Evolutionary conservation across 1,140 invertebrate genomes (phyloP).

Genomic region (Heliconius himera): DNA sequence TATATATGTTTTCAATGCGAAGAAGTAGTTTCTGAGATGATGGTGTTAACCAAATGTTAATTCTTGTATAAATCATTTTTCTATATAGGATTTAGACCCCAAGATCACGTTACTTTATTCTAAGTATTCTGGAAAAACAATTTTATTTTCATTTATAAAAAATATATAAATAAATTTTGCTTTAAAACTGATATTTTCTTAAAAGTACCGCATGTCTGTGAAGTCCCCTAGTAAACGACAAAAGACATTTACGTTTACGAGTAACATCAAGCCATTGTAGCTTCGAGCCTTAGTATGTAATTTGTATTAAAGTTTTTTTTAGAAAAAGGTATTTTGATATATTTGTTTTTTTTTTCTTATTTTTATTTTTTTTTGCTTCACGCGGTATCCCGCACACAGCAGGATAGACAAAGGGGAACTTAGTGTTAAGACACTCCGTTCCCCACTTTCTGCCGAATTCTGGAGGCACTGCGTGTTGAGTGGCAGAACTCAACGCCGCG

Average conservation of each 20-base stretch:
- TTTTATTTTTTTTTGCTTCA: no score
- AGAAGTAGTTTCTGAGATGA: no score
- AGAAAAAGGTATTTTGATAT: background rate
- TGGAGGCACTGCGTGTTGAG: no score
- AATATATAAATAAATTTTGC: background rate
- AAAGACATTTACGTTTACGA: conserved; percentile 14
- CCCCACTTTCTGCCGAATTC: no score
- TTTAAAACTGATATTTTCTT: background rate
- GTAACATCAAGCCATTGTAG: conserved; percentile 8
- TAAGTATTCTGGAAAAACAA: background rate
- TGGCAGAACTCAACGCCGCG: no score
- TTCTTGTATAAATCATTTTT: no score
- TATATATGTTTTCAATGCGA: no score
- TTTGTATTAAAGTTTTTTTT: background rate
- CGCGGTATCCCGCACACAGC: no score
- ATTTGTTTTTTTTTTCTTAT: no score
- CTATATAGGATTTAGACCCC: background rate
- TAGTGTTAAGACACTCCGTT: no score
- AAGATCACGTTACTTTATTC: background rate
- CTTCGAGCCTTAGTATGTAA: background rate
- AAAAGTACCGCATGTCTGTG: background rate
- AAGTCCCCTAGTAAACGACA: background rate
- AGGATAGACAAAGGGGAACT: no score
- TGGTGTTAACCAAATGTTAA: no score
- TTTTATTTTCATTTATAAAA: background rate